Evolutionary conservation across 2,888 invertebrate species (phyloP), one percentile per base, ranked within the genome.

Genomic region (Polydrusus cervinus): DNA sequence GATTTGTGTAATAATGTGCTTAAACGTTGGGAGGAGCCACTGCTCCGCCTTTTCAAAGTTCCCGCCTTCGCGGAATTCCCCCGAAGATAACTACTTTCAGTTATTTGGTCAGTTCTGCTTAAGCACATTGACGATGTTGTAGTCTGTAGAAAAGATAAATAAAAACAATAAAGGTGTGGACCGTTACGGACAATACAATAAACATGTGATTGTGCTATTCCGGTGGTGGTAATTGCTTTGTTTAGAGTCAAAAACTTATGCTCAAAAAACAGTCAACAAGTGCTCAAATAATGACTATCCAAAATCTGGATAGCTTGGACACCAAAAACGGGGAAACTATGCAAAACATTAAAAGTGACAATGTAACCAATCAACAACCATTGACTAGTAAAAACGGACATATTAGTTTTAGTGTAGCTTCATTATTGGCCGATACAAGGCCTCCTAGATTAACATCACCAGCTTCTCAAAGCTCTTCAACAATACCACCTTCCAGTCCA

Each of bases 361-460:
- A 70, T 64, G 69, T 74, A 60, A 64, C 64, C 10, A 74, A 71
- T 74, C 81, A 80, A 53, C 80, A 79, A 64, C 83, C 82, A 78
- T 78, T 80, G 78, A 82, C 84, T 74, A 80, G 82, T 75, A 93
- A 93, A 84, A 89, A 91, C 77, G 91, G 92, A 78, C 89, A 93
- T 82, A 92, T 93, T 84, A 93, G 93, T 88, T 97, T 97, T 89
- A 95, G 96, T 87, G 96, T 97, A 80, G 95, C 96, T 7, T 95
- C 96, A 0, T 90, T 96, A 79, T 88, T 97, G 80, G 93, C 95
- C 14, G 96, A 97, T 83, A 93, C 96, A 30, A 92, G 95, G 85
- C 91, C 91, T 1, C 78, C 80, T 20, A 88, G 89, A 75, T 88
- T 89, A 0, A 87, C 89, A 11, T 89, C 90, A 16, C 84, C 90